Base-by-base conservation (phyloP, 2,113 vertebrate species). In the Mirounga angustirostris region DNA sequence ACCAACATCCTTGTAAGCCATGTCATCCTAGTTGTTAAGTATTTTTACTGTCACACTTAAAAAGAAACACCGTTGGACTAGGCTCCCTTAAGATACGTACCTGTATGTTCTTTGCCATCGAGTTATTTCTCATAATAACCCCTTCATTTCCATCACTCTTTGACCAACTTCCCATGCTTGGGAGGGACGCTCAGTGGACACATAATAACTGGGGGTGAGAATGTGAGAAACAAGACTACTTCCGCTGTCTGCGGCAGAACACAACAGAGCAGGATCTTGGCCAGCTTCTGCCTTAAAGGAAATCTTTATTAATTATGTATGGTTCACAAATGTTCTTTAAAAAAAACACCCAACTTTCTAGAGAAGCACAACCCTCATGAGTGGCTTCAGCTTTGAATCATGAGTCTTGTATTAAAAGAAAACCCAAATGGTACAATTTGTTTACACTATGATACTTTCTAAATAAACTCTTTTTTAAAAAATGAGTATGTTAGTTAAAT, bases 341-440 rank as follows among this genome's bases (percentile, higher is more conserved):
- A 78, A 69, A 76, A 33, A 58, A 18, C 21, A 58, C 30, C 73
- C 80, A 95, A 96, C 95, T 98, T 98, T 97, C 96, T 98, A 97
- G 96, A 96, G 98, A 98, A 99, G 98, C 98, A 98, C 98, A 98
- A 89, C 96, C n/a, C 89, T 98, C 96, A 88, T 16, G 86, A 89
- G 90, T 84, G 78, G 95, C 81, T 69, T 95, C 91, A 71, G 81
- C 96, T 97, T 89, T 93, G 94, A 91, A 83, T 96, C 95, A 80
- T 90, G 98, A 98, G 98, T 98, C 98, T 98, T 98, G 98, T 98
- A 98, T 98, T 96, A 30, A 93, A 91, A 89, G 96, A 98, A 98
- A 98, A 98, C 98, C 98, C 43, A 97, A 99, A 98, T 99, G 98
- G 98, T 99, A 99, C 99, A 99, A 98, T 98, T 97, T 99, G 98